Percentiles rank a stretch among this genome's conserved stretches.
phyloP scores from a whole-genome alignment of 2,888 invertebrate species.

The Torymus tubicola region DNA sequence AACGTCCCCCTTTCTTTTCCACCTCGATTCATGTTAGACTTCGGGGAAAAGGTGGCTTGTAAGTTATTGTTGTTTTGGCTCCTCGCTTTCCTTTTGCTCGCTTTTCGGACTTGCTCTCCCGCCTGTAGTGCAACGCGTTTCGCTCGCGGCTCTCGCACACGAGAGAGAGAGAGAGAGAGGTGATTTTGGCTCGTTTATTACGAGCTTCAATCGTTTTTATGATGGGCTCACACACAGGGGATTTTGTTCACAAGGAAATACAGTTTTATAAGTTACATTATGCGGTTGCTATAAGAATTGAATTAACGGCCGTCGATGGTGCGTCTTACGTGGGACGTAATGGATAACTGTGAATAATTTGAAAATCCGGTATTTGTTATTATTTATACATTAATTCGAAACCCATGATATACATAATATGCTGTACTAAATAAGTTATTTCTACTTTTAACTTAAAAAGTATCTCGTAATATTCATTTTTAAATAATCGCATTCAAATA shows the following conservation, averaged over 20 bases:
- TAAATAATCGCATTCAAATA: too few relatives aligned
- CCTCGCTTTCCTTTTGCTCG: slow-evolving; percentile 6
- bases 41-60: slow-evolving; percentile 51
- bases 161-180: too few relatives aligned
- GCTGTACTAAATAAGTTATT: too few relatives aligned
- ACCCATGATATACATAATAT: too few relatives aligned
- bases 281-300: too few relatives aligned
- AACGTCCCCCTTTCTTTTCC: slow-evolving; percentile 54
- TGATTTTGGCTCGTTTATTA: slow-evolving; percentile 45
- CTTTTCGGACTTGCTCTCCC: slow-evolving; percentile 3
- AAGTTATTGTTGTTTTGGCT: slow-evolving; percentile 55
- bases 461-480: too few relatives aligned
- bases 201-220: slow-evolving; percentile 43
- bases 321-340: background rate
- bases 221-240: background rate
- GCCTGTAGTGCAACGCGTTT: slow-evolving; percentile 3
- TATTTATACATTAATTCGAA: too few relatives aligned
- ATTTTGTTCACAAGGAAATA: too few relatives aligned
- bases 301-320: background rate
- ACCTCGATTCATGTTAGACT: slow-evolving; percentile 57
- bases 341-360: too few relatives aligned
- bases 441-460: too few relatives aligned
- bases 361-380: too few relatives aligned
- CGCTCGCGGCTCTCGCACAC: background rate
- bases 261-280: too few relatives aligned